Conservation (phyloP, 2,797 vertebrate species). For the Apogon talboti region DNA sequence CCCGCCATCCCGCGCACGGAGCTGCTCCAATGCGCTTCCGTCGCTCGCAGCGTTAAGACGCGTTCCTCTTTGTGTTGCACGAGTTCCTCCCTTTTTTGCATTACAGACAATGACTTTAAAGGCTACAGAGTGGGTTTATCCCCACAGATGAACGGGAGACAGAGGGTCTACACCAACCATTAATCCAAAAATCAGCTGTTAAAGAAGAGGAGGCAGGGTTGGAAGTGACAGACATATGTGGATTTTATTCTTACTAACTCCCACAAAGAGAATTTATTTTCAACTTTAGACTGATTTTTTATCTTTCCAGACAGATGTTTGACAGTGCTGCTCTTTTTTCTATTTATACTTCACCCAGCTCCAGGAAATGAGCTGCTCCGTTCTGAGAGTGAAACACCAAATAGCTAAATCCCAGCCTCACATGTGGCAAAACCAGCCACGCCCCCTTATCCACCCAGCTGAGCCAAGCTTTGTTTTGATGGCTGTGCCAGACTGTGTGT, state of each 20-base stretch:
- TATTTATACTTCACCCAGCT: constrained; percentile 25
- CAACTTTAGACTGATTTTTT: not conserved
- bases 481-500: constrained; percentile 52
- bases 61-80: constrained; percentile 46
- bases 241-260: not conserved
- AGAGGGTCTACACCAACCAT: not conserved
- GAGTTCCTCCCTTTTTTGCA: constrained; percentile 31
- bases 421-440: constrained; percentile 66
- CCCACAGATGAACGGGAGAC: not conserved
- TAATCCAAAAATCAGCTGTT: constrained; percentile 15
- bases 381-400: constrained; percentile 43
- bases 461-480: constrained; percentile 77
- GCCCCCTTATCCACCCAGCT: constrained; percentile 75
- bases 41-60: constrained; percentile 70
- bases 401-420: constrained; percentile 58
- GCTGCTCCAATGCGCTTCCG: constrained; percentile 83
- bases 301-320: constrained; percentile 3
- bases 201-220: not conserved
- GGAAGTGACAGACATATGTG: not conserved
- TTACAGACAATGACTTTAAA: constrained; percentile 18
- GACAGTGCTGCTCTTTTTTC: constrained; percentile 3
- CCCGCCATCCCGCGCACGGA: constrained; percentile 82
- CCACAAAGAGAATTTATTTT: constrained; percentile 4
- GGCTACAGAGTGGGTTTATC: constrained; percentile 1
- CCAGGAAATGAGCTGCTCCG: constrained; percentile 42